phyloP scores from a whole-genome alignment of 2,888 invertebrate genomes.

The Monochamus alternatus region DNA sequence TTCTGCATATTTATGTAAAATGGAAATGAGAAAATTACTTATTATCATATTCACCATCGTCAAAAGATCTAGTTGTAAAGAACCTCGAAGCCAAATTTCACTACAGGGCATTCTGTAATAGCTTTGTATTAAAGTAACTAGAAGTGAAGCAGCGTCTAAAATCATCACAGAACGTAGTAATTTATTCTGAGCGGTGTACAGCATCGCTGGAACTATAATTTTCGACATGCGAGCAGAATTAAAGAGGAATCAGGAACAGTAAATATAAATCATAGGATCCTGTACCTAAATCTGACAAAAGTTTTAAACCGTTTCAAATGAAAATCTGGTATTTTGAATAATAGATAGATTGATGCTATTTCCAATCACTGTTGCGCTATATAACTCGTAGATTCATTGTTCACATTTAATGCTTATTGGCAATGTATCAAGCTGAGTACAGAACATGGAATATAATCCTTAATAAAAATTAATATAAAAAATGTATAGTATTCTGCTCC shows the following conservation, averaged over 20 bases:
- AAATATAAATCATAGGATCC: conserved; percentile 16
- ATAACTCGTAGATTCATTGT: too few relatives aligned
- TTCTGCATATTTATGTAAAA: too few relatives aligned
- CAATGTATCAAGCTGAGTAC: too few relatives aligned
- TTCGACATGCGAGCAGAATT: conserved; percentile 25
- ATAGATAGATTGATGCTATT: too few relatives aligned
- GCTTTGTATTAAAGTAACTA: conserved; percentile 5
- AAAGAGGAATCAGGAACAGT: conserved; percentile 23
- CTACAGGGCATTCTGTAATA: conserved; percentile 2
- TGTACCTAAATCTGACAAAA: conserved; percentile 18
- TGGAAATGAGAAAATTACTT: background rate
- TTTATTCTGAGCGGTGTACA: conserved; percentile 24
- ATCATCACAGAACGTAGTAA: conserved; percentile 18
- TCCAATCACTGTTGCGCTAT: too few relatives aligned
- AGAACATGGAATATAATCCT: too few relatives aligned
- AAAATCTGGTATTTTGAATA: background rate
- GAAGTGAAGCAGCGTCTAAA: conserved; percentile 3
- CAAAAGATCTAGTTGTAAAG: conserved; percentile 11
- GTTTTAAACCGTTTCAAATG: background rate
- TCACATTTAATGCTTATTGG: too few relatives aligned
- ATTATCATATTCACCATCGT: background rate
- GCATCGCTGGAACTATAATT: conserved; percentile 28
- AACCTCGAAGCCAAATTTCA: conserved; percentile 16
- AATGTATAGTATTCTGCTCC: too few relatives aligned
- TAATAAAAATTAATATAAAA: too few relatives aligned